Evolutionary conservation across 2,113 vertebrate genomes (phyloP).

Genomic region (Brachypteracias leptosomus): DNA sequence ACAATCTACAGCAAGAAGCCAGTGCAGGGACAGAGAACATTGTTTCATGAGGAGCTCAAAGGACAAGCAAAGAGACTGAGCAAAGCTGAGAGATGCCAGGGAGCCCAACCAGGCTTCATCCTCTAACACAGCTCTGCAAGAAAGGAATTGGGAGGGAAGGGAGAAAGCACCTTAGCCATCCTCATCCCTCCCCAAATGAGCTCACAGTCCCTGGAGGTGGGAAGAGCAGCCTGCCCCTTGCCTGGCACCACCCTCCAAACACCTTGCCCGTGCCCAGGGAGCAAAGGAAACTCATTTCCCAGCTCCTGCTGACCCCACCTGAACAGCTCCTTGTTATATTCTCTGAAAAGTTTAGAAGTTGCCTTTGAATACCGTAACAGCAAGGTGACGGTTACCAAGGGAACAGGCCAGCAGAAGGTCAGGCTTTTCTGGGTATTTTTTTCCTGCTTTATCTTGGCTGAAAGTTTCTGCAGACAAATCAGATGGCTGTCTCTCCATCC

Average conservation of each 20-base stretch:
- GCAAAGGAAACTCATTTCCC: constrained; percentile 12
- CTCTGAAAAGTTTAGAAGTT: constrained; percentile 68
- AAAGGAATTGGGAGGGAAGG: not conserved
- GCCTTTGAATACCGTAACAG: constrained; percentile 71
- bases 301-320: constrained; percentile 32
- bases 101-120: not conserved
- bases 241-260: not conserved
- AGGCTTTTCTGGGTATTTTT: constrained; percentile 46
- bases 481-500: constrained; percentile 46
- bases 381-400: constrained; percentile 78
- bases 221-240: not conserved
- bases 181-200: not conserved
- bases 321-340: constrained; percentile 18
- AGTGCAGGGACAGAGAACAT: not conserved
- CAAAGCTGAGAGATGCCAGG: not conserved
- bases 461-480: constrained; percentile 60
- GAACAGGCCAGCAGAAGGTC: constrained; percentile 69
- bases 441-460: constrained; percentile 70
- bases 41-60: not conserved
- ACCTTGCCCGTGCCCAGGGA: not conserved
- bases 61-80: too few species aligned
- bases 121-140: not conserved
- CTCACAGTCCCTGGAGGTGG: not conserved
- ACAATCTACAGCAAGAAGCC: not conserved
- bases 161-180: not conserved